A percentile compares a stretch with the other conserved stretches of the same genome.
Evolutionary conservation across 2,888 invertebrate species (phyloP).

Genomic region (Nasonia oneida): DNA sequence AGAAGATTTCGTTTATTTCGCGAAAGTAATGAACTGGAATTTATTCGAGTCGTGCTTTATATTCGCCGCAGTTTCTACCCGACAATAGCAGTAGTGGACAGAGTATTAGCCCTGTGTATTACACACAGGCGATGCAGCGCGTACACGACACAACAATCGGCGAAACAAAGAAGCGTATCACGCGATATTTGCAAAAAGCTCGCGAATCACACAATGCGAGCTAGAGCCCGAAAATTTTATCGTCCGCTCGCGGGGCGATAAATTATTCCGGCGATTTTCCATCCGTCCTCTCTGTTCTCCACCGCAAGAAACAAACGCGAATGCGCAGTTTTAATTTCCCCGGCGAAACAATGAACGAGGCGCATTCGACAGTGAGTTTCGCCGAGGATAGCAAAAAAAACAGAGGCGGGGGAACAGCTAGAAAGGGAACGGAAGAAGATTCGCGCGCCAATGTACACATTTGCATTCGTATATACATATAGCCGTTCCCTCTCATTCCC

Average conservation of each 20-base stretch:
- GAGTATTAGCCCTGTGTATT: not conserved
- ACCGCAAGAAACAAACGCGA: conserved; percentile 7
- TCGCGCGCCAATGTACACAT: conserved; percentile 34
- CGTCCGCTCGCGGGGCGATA: conserved; percentile 13
- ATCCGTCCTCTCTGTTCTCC: too few species aligned
- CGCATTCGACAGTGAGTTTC: conserved; percentile 17
- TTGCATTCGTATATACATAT: conserved; percentile 19
- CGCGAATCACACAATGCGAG: not conserved
- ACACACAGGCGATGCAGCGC: not conserved
- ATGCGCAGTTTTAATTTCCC: conserved; percentile 8
- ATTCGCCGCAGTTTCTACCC: not conserved
- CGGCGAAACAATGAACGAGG: not conserved
- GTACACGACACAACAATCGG: not conserved
- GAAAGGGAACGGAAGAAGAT: conserved; percentile 31
- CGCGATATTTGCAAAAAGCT: not conserved
- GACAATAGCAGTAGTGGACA: not conserved
- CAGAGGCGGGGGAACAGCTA: not conserved
- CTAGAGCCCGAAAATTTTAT: not conserved
- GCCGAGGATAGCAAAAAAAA: not conserved
- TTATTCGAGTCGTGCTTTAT: not conserved
- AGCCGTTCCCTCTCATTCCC: not conserved
- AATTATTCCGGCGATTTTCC: conserved; percentile 17
- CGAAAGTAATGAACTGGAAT: not conserved
- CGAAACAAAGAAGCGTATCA: not conserved
- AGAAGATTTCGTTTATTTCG: not conserved